Evolutionary conservation across 2,797 vertebrate species (phyloP).

Genomic region (Catostomus latipinnis): DNA sequence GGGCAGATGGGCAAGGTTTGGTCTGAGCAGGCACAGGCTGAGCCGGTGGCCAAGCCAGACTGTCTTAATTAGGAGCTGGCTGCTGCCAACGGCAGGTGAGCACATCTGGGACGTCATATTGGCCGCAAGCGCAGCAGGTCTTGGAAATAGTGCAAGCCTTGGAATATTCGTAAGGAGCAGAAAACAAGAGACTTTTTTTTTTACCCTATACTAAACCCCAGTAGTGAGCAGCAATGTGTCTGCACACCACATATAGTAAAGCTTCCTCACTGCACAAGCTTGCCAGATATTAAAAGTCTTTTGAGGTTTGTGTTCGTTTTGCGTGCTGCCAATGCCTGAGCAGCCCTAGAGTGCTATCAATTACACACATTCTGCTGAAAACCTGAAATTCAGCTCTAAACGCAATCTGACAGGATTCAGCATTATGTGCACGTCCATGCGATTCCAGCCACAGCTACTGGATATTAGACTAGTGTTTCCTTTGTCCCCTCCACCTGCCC

Average conservation of each 20-base stretch:
- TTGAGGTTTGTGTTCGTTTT: conserved; percentile 53
- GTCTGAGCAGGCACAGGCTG: conserved; percentile 50
- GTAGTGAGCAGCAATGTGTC: conserved; percentile 44
- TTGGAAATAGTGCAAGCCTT: conserved; percentile 60
- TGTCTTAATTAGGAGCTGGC: conserved; percentile 65
- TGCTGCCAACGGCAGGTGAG: conserved; percentile 61
- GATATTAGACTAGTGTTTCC: conserved; percentile 47
- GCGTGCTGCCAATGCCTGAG: conserved; percentile 53
- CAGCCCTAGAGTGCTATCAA: conserved; percentile 60
- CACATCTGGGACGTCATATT: conserved; percentile 66
- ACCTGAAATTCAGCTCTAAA: conserved; percentile 62
- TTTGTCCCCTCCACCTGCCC: conserved; percentile 58
- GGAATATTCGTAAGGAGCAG: conserved; percentile 48
- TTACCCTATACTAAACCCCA: conserved; percentile 17
- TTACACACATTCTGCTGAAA: conserved; percentile 63
- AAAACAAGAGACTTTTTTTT: conserved; percentile 27
- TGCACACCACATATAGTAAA: conserved; percentile 31
- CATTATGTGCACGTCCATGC: conserved; percentile 55
- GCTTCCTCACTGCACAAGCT: conserved; percentile 17
- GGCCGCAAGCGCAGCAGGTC: conserved; percentile 59
- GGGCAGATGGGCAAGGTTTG: conserved; percentile 61
- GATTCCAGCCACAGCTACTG: conserved; percentile 53
- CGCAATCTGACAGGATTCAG: conserved; percentile 59
- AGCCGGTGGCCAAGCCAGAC: conserved; percentile 55
- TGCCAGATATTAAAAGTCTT: conserved; percentile 58